These are phyloP conservation scores for Brevimyrus niger DNA, from an alignment of 2,113 vertebrate genomes.

Conservation along the genomic window DNA sequence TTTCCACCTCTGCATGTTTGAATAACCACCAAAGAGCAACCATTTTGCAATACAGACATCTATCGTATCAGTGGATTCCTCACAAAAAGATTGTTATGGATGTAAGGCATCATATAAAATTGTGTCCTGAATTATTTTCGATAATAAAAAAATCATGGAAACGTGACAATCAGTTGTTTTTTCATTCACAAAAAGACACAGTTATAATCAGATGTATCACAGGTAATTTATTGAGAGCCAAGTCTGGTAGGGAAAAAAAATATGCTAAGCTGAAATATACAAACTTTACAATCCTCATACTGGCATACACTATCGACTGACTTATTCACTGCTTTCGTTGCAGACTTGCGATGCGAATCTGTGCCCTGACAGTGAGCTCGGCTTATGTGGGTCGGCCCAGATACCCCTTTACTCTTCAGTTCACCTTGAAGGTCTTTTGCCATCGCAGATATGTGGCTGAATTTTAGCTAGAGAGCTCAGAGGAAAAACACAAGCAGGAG, in stretches of 20 bases:
- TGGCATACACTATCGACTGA: not conserved
- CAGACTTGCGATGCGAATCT: not conserved
- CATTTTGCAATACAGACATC: not conserved
- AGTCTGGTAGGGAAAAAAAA: not conserved
- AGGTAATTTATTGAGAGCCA: conserved; percentile 17
- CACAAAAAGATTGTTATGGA: not conserved
- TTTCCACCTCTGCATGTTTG: not conserved
- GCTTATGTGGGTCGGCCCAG: not conserved
- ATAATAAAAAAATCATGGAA: not conserved
- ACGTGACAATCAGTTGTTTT: not conserved
- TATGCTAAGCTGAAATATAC: conserved; percentile 8
- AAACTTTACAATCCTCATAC: not conserved
- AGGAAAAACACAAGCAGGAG: not conserved
- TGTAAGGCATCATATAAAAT: not conserved
- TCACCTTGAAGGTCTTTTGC: not conserved
- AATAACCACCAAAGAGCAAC: not conserved
- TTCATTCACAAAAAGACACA: not conserved
- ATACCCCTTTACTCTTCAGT: not conserved
- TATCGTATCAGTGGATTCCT: not conserved
- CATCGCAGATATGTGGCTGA: not conserved
- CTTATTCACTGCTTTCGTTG: too few species aligned
- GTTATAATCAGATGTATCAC: not conserved
- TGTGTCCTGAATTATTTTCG: not conserved
- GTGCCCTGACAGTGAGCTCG: not conserved
- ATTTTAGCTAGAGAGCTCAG: not conserved